phyloP scores from a whole-genome alignment of 2,888 invertebrate genomes.

The Meganola albula region DNA sequence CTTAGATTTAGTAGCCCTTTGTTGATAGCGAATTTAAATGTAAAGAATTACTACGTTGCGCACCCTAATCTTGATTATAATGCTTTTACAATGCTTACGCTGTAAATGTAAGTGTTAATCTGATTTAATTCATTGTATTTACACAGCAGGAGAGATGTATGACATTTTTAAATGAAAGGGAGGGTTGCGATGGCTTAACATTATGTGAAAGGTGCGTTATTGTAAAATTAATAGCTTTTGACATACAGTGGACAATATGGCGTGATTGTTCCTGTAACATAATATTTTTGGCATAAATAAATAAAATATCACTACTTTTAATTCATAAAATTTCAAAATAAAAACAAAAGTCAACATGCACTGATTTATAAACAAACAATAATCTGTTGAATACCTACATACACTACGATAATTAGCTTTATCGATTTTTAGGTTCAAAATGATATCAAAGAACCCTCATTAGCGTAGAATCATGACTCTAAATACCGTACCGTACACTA shows the following conservation, averaged over 20 bases:
- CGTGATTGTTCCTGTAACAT: too few relatives aligned
- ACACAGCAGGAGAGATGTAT: constrained; percentile 58
- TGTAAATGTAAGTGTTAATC: constrained; percentile 71
- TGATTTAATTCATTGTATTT: constrained; percentile 70
- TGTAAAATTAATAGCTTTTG: constrained; percentile 38
- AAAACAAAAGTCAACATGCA: too few relatives aligned
- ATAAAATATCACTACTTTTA: too few relatives aligned
- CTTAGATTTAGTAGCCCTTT: constrained; percentile 54
- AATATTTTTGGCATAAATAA: too few relatives aligned
- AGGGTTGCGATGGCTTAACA: constrained; percentile 21
- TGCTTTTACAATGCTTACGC: constrained; percentile 57
- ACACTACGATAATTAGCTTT: too few relatives aligned
- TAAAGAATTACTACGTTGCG: constrained; percentile 66
- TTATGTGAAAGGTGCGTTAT: constrained; percentile 30
- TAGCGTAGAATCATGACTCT: too few relatives aligned
- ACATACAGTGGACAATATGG: constrained; percentile 29
- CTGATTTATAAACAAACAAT: too few relatives aligned
- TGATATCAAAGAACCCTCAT: too few relatives aligned
- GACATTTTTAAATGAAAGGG: constrained; percentile 48
- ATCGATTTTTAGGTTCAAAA: too few relatives aligned
- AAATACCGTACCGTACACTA: too few relatives aligned
- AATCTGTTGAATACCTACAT: too few relatives aligned
- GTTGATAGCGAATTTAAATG: constrained; percentile 57
- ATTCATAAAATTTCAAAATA: too few relatives aligned
- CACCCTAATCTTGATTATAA: constrained; percentile 71